Conservation (phyloP, 2,888 invertebrate genomes). For the Nycteola revayana region DNA sequence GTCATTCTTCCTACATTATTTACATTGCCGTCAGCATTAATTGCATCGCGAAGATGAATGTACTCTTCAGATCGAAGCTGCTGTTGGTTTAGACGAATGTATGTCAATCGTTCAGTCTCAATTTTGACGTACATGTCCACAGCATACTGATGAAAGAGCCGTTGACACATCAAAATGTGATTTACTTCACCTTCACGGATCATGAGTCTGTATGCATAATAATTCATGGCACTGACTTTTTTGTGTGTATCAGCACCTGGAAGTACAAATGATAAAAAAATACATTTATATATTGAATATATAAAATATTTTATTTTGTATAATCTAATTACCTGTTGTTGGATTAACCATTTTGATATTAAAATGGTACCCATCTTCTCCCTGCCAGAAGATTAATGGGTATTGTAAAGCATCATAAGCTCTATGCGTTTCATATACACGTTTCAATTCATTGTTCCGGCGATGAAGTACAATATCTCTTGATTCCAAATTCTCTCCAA, state of each 20-base stretch:
- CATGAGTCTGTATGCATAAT: constrained; percentile 27
- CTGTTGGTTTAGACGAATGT: constrained; percentile 34
- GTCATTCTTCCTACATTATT: constrained; percentile 22
- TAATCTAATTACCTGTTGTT: constrained; percentile 3
- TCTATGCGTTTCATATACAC: constrained; percentile 21
- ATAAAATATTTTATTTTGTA: constrained; percentile 1
- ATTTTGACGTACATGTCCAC: too few relatives aligned
- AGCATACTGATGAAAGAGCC: constrained; percentile 20
- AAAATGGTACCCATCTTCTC: constrained; percentile 34
- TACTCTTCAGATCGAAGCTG: constrained; percentile 33
- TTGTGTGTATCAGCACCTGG: constrained; percentile 23
- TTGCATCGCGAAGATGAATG: constrained; percentile 27
- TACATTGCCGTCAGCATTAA: constrained; percentile 20
- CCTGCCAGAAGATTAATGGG: constrained; percentile 33
- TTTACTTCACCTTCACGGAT: constrained; percentile 24
- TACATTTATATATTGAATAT: neutral
- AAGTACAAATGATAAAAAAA: constrained; percentile 8
- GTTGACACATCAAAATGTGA: constrained; percentile 20
- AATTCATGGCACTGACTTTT: constrained; percentile 25
- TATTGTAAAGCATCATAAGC: constrained; percentile 43
- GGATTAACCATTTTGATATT: constrained; percentile 24
- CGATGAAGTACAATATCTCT: constrained; percentile 18
- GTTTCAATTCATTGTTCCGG: constrained; percentile 10
- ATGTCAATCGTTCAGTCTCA: too few relatives aligned
- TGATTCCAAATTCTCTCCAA: constrained; percentile 27